phyloP scores from a whole-genome alignment of 2,113 vertebrate species.

The Melierax canorus region DNA sequence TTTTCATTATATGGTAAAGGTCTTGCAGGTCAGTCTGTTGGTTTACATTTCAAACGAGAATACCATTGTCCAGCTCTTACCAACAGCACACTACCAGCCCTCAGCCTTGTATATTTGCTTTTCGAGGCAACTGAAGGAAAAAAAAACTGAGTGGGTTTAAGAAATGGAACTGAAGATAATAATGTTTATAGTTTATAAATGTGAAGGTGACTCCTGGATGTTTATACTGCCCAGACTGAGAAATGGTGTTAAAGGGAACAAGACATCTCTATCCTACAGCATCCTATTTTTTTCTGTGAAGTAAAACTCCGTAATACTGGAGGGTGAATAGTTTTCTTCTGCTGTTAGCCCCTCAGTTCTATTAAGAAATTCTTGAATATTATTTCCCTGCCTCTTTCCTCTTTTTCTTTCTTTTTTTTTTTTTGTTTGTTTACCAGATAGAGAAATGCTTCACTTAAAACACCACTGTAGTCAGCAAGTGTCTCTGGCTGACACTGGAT shows the following conservation, averaged over 20 bases:
- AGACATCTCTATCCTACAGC: not conserved
- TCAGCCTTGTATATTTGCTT: not conserved
- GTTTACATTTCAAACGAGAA: not conserved
- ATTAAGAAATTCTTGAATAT: not conserved
- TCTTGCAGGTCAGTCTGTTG: not conserved
- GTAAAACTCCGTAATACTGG: not conserved
- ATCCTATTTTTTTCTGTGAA: not conserved
- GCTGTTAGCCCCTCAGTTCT: not conserved
- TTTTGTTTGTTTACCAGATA: not conserved
- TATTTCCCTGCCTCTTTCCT: not conserved
- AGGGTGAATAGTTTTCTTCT: not conserved
- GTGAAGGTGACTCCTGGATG: not conserved
- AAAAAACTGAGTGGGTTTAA: not conserved
- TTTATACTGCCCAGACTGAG: not conserved
- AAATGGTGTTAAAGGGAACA: not conserved
- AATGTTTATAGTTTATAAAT: not conserved
- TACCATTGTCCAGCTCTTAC: not conserved
- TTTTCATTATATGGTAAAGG: not conserved
- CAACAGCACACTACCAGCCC: not conserved
- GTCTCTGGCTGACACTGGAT: not conserved
- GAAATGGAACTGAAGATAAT: not conserved
- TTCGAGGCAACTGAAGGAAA: not conserved
- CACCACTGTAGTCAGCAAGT: not conserved
- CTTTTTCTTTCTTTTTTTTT: not conserved
- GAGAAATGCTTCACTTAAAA: not conserved